Conservation (phyloP, 2,113 vertebrate species). For the Paracanthobrama guichenoti region DNA sequence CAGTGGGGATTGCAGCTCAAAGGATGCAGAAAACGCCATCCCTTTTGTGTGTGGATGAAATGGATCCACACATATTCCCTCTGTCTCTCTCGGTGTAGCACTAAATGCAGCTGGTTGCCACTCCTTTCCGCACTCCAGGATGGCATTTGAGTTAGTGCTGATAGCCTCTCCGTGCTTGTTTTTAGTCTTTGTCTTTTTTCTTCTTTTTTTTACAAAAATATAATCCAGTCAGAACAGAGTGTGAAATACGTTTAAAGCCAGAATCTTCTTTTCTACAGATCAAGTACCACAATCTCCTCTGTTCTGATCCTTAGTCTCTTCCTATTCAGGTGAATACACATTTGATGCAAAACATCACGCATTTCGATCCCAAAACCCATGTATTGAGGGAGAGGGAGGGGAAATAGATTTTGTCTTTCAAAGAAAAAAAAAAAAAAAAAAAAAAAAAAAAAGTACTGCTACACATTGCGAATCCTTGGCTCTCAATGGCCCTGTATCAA, state of each 20-base stretch:
- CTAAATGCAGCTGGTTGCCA: conserved; percentile 33
- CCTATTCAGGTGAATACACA: not conserved
- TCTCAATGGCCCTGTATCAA: conserved; percentile 41
- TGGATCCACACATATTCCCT: not conserved
- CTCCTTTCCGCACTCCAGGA: not conserved
- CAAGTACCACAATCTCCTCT: conserved; percentile 50
- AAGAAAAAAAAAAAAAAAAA: conserved; percentile 21
- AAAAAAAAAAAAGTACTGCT: conserved; percentile 39
- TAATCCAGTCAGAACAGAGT: conserved; percentile 41
- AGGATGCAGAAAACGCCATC: conserved; percentile 2
- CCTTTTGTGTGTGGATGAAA: not conserved
- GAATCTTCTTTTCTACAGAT: conserved; percentile 41
- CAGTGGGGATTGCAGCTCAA: not conserved
- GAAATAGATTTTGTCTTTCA: conserved; percentile 8
- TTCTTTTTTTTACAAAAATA: conserved; percentile 52
- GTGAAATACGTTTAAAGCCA: conserved; percentile 41
- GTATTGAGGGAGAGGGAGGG: not conserved
- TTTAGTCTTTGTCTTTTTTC: conserved; percentile 21
- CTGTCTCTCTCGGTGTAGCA: not conserved
- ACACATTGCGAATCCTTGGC: conserved; percentile 50
- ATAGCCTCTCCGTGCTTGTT: conserved; percentile 10
- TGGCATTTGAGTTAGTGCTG: not conserved
- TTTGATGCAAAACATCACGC: conserved; percentile 16
- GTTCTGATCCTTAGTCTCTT: conserved; percentile 25
- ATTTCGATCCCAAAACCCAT: conserved; percentile 16